These are phyloP conservation scores for Hippocampus barbouri DNA, from an alignment of 2,113 vertebrate genomes.

Conservation along the genomic window DNA sequence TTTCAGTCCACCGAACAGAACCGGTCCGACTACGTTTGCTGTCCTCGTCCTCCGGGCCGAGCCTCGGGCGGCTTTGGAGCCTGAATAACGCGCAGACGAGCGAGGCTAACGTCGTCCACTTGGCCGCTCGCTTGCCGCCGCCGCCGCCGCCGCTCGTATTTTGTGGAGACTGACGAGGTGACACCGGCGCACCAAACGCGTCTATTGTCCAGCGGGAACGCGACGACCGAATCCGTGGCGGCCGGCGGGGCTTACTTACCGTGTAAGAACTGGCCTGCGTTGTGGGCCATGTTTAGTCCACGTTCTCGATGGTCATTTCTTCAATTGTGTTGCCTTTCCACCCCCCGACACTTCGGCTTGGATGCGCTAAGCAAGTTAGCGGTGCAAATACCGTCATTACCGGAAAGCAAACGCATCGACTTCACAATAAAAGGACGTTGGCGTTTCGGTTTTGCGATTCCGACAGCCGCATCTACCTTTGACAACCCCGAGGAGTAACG, in stretches of 20 bases:
- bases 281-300: constrained; percentile 76
- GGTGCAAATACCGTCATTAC: background rate
- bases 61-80: background rate
- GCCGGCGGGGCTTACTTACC: constrained; percentile 70
- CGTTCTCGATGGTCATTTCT: constrained; percentile 31
- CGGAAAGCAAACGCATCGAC: background rate
- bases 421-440: background rate
- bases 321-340: background rate
- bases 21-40: background rate
- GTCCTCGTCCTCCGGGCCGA: background rate
- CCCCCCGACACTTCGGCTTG: background rate
- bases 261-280: constrained; percentile 70
- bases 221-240: background rate
- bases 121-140: background rate
- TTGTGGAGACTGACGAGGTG: background rate
- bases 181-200: background rate
- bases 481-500: no score
- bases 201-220: background rate
- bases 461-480: background rate
- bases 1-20: background rate
- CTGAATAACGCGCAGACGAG: background rate
- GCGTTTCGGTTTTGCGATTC: background rate
- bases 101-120: background rate
- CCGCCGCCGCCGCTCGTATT: background rate
- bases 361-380: background rate